Evolutionary conservation across 2,797 vertebrate genomes (phyloP).

Genomic region (Rhabdomys pumilio): DNA sequence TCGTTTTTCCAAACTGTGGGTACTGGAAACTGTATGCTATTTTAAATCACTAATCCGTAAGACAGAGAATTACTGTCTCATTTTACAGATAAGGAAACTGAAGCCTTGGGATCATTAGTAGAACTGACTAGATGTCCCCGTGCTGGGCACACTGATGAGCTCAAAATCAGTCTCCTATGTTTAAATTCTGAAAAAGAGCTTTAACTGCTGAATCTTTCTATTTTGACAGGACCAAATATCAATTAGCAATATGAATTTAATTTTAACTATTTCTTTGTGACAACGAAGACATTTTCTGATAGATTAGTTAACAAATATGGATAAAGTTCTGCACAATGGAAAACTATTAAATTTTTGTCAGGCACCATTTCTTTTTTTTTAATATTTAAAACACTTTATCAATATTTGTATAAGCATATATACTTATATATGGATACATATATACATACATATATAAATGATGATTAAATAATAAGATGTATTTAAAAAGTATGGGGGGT

Average conservation of each 20-base stretch:
- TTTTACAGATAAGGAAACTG: conserved; percentile 10
- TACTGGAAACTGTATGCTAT: background rate
- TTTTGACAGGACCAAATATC: background rate
- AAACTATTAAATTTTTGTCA: background rate
- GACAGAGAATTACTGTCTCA: background rate
- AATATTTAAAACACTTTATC: no score
- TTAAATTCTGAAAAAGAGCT: background rate
- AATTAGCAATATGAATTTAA: background rate
- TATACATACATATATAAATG: no score
- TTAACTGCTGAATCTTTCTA: background rate
- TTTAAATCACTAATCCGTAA: conserved; percentile 1
- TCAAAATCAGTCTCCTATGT: background rate
- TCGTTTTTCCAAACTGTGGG: background rate
- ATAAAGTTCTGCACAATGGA: background rate
- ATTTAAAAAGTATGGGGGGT: no score
- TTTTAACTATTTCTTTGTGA: background rate
- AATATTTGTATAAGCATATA: no score
- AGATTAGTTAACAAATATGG: background rate
- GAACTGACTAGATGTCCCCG: background rate
- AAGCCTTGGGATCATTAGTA: conserved; percentile 25
- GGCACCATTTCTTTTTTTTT: background rate
- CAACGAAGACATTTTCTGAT: background rate
- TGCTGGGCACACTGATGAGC: background rate
- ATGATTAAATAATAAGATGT: no score
- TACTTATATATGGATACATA: no score